Evolutionary conservation across 2,888 invertebrate genomes (phyloP).

Genomic region (Cynaeus angustus): DNA sequence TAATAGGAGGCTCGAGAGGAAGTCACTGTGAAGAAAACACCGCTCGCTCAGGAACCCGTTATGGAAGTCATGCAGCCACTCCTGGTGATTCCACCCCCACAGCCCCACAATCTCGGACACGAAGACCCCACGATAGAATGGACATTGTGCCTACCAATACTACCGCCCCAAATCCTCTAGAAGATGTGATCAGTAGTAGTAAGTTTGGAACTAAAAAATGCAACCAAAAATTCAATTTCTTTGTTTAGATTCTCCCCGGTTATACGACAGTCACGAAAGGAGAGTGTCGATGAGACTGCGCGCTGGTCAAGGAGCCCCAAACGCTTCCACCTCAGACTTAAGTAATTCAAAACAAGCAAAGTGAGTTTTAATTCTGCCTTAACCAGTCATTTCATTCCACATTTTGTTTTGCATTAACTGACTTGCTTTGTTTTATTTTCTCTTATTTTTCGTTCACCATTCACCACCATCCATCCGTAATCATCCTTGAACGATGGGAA

Average conservation of each 20-base stretch:
- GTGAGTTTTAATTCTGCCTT: slow-evolving; percentile 66
- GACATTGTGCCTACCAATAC: slow-evolving; percentile 68
- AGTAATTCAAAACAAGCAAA: slow-evolving; percentile 72
- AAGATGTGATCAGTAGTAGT: slow-evolving; percentile 70
- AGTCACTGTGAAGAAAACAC: slow-evolving; percentile 71
- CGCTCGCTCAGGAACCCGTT: slow-evolving; percentile 64
- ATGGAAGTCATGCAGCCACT: slow-evolving; percentile 66
- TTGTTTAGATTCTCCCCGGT: slow-evolving; percentile 67
- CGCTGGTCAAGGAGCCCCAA: slow-evolving; percentile 68
- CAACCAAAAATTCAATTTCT: too few species aligned
- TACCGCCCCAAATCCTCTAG: slow-evolving; percentile 69
- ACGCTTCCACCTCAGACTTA: slow-evolving; percentile 71
- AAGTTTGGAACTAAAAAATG: too few species aligned
- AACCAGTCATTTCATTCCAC: slow-evolving; percentile 6
- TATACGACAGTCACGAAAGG: slow-evolving; percentile 69
- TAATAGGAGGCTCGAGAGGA: slow-evolving; percentile 71
- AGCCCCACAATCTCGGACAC: slow-evolving; percentile 66
- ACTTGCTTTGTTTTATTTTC: slow-evolving; percentile 51
- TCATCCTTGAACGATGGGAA: slow-evolving; percentile 57
- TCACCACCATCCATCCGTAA: slow-evolving; percentile 48
- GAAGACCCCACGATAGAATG: slow-evolving; percentile 68
- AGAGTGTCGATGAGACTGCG: slow-evolving; percentile 70
- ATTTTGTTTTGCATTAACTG: slow-evolving; percentile 31
- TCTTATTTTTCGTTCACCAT: slow-evolving; percentile 47
- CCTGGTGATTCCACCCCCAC: slow-evolving; percentile 68